Evolutionary conservation across 2,797 vertebrate genomes (phyloP), one percentile per base, ranked within the genome.

Genomic region (Rhinichthys osculus): DNA sequence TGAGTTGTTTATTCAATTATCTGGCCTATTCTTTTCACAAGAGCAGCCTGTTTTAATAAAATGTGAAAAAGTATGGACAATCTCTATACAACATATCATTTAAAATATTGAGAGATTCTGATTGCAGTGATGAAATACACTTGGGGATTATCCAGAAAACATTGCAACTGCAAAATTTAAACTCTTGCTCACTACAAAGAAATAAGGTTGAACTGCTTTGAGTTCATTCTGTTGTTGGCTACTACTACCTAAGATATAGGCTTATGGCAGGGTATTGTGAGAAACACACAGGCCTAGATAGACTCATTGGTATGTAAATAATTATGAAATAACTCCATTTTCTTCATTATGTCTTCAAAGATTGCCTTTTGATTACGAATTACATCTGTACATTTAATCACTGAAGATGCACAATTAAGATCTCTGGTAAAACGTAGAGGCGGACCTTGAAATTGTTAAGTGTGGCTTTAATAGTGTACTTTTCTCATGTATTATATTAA

Each of bases 1-100:
- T 90, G 70, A 90, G 40, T 73, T 82, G 33, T 70, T 76, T 66
- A 23, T 59, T 86, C 5, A 13, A 62, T 70, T 86, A 23, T 64
- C 16, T 78, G 40, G 27, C 19, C 9, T 59, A 80, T 44, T 62
- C 14, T 9, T 80, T 74, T 66, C 23, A 64, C 11, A 54, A 40
- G 10, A n/a, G 44, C 70, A 30, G 52, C 6, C 7, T 52, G 33
- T 73, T 50, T 8, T 21, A 27, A 64, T 10, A 35, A 17, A 62
- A 44, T 27, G 13, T 35, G 2, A 47, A 38, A 64, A 5, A 40
- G 30, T 10, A 52, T 21, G 19, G 16, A 57, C 35, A 69, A n/a
- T 69, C 44, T 70, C 7, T 4, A 16, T 30, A 10, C 6, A 40
- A 23, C 59, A 84, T 13, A 9, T 38, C 10, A 52, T 38, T 16